Percentiles rank a stretch among this genome's conserved stretches.
Evolutionary conservation across 1,140 invertebrate species (phyloP).

Genomic region (Onthophagus taurus): DNA sequence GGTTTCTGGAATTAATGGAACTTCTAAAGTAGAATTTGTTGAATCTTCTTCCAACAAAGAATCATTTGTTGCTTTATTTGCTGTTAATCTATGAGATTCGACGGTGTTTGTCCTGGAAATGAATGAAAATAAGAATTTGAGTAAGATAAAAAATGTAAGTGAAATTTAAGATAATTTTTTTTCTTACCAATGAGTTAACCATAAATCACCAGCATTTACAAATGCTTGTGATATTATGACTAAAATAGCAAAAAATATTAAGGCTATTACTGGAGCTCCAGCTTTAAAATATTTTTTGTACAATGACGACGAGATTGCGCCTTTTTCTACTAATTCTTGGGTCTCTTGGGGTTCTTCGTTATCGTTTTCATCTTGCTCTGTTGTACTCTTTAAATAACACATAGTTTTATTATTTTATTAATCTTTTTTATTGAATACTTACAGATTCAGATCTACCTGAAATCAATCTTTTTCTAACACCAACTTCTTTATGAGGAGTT

Average conservation of each 20-base stretch:
- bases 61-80: too few relatives aligned
- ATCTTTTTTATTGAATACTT: background rate
- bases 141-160: too few relatives aligned
- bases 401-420: background rate
- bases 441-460: background rate
- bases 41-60: too few relatives aligned
- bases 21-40: too few relatives aligned
- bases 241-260: slow-evolving; percentile 38
- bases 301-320: slow-evolving; percentile 43
- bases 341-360: slow-evolving; percentile 44
- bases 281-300: slow-evolving; percentile 45
- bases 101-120: too few relatives aligned
- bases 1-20: too few relatives aligned
- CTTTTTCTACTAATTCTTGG: slow-evolving; percentile 48
- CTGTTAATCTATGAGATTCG: too few relatives aligned
- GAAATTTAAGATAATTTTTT: too few relatives aligned
- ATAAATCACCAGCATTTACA: slow-evolving; percentile 55
- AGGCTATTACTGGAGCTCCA: slow-evolving; percentile 32
- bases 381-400: slow-evolving; percentile 13
- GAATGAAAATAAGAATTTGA: too few relatives aligned
- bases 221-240: slow-evolving; percentile 41
- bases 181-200: slow-evolving; percentile 58
- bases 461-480: background rate
- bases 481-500: background rate
- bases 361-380: slow-evolving; percentile 28